Evolutionary conservation across 1,140 invertebrate species (phyloP), one percentile per base, ranked within the genome.

Genomic region (Lineus longissimus): DNA sequence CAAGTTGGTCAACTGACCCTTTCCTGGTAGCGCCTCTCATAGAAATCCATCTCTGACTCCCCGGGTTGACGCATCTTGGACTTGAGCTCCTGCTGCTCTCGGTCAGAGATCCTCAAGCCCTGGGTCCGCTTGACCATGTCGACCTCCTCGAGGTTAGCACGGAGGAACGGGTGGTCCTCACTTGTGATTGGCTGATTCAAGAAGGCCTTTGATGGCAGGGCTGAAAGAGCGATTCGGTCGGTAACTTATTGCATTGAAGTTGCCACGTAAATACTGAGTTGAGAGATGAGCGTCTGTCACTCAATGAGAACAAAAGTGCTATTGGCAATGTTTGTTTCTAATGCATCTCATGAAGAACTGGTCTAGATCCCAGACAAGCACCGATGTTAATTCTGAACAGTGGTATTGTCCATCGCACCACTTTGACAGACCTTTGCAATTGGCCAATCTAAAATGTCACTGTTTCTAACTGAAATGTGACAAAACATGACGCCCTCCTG

Each of bases 41-140:
- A 83, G 62, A 75, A 83, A 56, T 81, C 80, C 73, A 83, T 74
- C 30, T 83, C 81, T 23, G 72, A 66, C 63, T 83, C 81, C 17
- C 76, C 79, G 0, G 78, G 76, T 31, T 70, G 67, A 30, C 75
- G 63, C 66, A 73, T 73, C 23, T 74, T 68, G 0, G 79, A 77
- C 64, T 78, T 69, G 54, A 72, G 66, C 62, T 81, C 80, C 30
- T 70, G 70, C 9, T 75, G 67, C 61, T 80, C 75, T 74, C 74
- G 68, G 73, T 72, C 27, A 73, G 33, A 36, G 22, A 55, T 43
- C 56, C 61, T 56, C 19, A 23, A 45, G 4, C 6, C 40, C 19
- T 43, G 9, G 1, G 33, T 36, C 33, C 33, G 33, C 33, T 17
- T 73, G 72, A 27, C n/a, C 25, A 23, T 19, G 47, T 51, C n/a